Base-by-base conservation (phyloP, 2,888 invertebrate species). In the Liodrosophila aerea region DNA sequence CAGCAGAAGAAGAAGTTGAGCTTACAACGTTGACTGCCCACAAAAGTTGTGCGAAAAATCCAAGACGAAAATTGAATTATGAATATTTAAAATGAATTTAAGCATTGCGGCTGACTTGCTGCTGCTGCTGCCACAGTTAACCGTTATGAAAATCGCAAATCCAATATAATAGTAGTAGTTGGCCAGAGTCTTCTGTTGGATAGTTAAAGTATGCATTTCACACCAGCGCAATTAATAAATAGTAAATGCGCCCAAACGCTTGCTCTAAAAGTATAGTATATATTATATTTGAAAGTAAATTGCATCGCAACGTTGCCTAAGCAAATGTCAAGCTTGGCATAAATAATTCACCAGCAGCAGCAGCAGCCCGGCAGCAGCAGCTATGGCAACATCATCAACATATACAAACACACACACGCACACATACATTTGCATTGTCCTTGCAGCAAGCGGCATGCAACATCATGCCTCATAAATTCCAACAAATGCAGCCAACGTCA, bases 271-370 rank as follows among this genome's bases (percentile, higher is more conserved):
- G 72, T 57, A n/a, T 62, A 47, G 39, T 46, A 16, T 15, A 12
- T 44, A 11, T 36, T 31, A 18, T 9, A 37, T 16, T 11, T 52
- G 27, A 66, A 57, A 45, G 58, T 56, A 65, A 63, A 78, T 64
- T 59, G 70, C 64, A 11, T 39, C 64, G 45, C 64, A 64, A 57
- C 52, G 64, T 50, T 59, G 63, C 59, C 76, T 65, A 82, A 78
- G 78, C 68, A 78, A 82, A 85, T 85, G 85, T 82, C 85, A 80
- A 85, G 76, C 75, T 76, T 44, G 76, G 65, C 76, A 81, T 82
- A 83, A 83, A 83, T 82, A 82, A 82, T 85, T 78, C 74, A 81
- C 69, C 71, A 46, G 61, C 69, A 51, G 63, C 78, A 71, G 39
- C 44, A n/a, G n/a, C n/a, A n/a, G n/a, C n/a, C 58, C 57, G 65